Percentiles rank a stretch among this genome's conserved stretches.
phyloP scores from a whole-genome alignment of 2,888 invertebrate species.

The Amorpha juglandis region DNA sequence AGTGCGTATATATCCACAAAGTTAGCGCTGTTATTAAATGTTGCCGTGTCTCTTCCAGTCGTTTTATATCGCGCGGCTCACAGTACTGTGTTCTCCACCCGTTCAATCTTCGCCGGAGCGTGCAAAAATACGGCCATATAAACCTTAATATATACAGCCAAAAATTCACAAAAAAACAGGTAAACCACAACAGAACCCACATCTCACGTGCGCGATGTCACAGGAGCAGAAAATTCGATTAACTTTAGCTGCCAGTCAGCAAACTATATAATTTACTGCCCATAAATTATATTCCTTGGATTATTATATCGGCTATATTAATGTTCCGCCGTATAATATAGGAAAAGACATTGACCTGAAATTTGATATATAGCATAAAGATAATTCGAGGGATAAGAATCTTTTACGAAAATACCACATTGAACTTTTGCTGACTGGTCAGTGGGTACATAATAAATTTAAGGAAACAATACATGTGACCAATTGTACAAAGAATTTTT shows the following conservation, averaged over 20 bases:
- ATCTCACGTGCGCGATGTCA: constrained; percentile 64
- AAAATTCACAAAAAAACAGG: constrained; percentile 53
- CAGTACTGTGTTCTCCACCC: constrained; percentile 59
- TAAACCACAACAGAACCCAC: constrained; percentile 63
- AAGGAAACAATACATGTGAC: neutral
- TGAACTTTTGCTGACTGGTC: neutral
- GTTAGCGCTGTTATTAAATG: neutral
- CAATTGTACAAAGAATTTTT: neutral
- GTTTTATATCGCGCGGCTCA: constrained; percentile 45
- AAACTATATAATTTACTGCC: constrained; percentile 59
- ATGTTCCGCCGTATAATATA: constrained; percentile 33
- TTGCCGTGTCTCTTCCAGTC: constrained; percentile 41
- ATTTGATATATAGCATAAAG: constrained; percentile 17
- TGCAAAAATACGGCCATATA: constrained; percentile 69
- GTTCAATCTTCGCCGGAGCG: constrained; percentile 69
- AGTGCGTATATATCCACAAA: neutral
- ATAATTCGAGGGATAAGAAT: constrained; percentile 26
- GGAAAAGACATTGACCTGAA: constrained; percentile 24
- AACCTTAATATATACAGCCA: constrained; percentile 61
- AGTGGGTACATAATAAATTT: neutral
- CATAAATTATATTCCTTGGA: constrained; percentile 61
- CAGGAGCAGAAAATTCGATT: constrained; percentile 75
- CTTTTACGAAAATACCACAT: constrained; percentile 34
- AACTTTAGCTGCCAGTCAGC: constrained; percentile 66
- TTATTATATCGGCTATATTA: constrained; percentile 58